Base-by-base conservation (phyloP, 2,113 vertebrate species). In the Engraulis encrasicolus region DNA sequence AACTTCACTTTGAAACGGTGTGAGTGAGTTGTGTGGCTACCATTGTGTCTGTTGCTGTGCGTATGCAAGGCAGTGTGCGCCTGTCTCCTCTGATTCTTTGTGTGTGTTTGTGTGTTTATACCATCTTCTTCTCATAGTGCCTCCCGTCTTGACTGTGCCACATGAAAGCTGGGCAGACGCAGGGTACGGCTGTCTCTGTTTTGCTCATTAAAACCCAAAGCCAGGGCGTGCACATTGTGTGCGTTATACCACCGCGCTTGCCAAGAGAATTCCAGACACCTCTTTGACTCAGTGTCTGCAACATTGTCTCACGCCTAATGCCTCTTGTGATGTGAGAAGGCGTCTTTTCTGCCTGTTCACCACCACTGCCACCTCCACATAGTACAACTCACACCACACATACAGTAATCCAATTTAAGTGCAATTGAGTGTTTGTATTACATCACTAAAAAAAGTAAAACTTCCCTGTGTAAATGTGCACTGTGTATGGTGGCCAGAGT, bases 131-230 rank as follows among this genome's bases (percentile, higher is more conserved):
- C 52, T 58, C 88, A 50, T 86, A 85, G 83, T 79, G 81, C 40
- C 54, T 89, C 85, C 89, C 48, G 54, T 81, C 84, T 92, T 92
- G 86, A 91, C 87, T 58, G 74, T 84, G 83, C 92, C 93, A 94
- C 94, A 93, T 93, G 81, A 94, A 94, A 93, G 90, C n/a, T 79
- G 66, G 58, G 2, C 71, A 77, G 40, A 11, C 9, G 0, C 45
- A 78, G 82, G 80, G 78, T 61, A 81, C 85, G 87, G 86, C 86
- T 86, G 81, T 90, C 92, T 92, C 92, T 92, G 92, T 34, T 89
- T 87, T 86, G 85, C 86, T 84, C 90, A 91, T 91, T 87, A 86
- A 87, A 91, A 86, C 9, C 89, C 78, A 86, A 37, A 61, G 19
- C 83, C 34, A 27, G 61, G 12, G 17, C 9, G 58, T 23, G n/a